Evolutionary conservation across 2,797 vertebrate genomes (phyloP).

Genomic region (Mus spretus): DNA sequence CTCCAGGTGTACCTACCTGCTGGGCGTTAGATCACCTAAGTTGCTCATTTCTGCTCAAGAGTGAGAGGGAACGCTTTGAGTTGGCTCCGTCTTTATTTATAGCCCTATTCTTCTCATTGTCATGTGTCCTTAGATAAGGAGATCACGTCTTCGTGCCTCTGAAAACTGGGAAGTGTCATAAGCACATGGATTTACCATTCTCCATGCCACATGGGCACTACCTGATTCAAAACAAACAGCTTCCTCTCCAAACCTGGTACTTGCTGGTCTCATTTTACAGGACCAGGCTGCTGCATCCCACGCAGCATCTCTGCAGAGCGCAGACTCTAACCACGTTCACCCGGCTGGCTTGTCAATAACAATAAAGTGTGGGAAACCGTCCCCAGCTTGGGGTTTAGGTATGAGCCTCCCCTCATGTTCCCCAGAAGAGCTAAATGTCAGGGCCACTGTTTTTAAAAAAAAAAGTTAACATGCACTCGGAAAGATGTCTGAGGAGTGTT

Average conservation of each 20-base stretch:
- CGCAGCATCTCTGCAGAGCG: not conserved
- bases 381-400: accelerated
- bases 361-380: not conserved
- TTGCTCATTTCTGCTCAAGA: not conserved
- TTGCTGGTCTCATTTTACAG: not conserved
- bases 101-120: not conserved
- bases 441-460: not conserved
- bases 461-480: not conserved
- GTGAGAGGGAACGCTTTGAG: not conserved
- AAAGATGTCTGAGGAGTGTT: not conserved
- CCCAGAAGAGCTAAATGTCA: not conserved
- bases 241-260: accelerated
- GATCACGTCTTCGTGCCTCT: not conserved
- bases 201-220: not conserved
- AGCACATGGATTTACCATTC: too few species aligned
- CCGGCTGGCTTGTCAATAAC: not conserved
- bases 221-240: not conserved
- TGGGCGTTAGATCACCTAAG: not conserved
- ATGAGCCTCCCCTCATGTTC: accelerated
- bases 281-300: not conserved
- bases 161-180: not conserved
- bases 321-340: not conserved
- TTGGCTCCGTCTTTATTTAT: not conserved
- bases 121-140: not conserved
- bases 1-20: not conserved